Evolutionary conservation across 2,888 invertebrate genomes (phyloP), one percentile per base, ranked within the genome.

Genomic region (Callyntrura guangdongensis): DNA sequence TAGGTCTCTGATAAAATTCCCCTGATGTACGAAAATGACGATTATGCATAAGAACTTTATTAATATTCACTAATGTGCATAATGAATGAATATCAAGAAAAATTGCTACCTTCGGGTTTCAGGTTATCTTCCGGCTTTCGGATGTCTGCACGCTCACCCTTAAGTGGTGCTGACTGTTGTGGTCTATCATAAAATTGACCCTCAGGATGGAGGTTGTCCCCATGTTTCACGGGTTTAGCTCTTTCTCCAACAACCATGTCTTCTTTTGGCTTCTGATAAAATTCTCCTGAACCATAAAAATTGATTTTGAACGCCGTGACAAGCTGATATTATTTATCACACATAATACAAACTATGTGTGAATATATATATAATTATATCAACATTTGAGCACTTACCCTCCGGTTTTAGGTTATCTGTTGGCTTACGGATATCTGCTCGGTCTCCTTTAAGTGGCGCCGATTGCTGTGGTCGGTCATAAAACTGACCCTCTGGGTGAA

Each of bases 201-300:
- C 94, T 96, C 96, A 0, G 95, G 95, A 67, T 94, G 94, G 0
- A 96, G 94, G 94, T 96, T 96, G 94, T 96, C 96, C 83, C 95
- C 95, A 0, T 96, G 96, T 84, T 94, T 95, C 49, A 94, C 94
- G 17, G 95, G 94, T 8, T 95, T 95, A 67, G 95, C 92, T 87
- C 94, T 84, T 67, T 94, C 94, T 14, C 92, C 93, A 47, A 14
- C 9, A 17, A 36, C 27, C 25, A 4, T 25, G 0, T 25, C 27
- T 27, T n/a, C n/a, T n/a, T n/a, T n/a, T n/a, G n/a, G n/a, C n/a
- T n/a, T n/a, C n/a, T n/a, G n/a, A n/a, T n/a, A n/a, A 36, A 36
- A 36, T 36, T 36, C 36, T 36, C 36, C 36, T 36, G 6, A 36
- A 36, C 6, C 36, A 36, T 6, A 36, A 36, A 36, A 36, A 6